phyloP scores from a whole-genome alignment of 2,888 invertebrate genomes.

The Limenitis camilla region DNA sequence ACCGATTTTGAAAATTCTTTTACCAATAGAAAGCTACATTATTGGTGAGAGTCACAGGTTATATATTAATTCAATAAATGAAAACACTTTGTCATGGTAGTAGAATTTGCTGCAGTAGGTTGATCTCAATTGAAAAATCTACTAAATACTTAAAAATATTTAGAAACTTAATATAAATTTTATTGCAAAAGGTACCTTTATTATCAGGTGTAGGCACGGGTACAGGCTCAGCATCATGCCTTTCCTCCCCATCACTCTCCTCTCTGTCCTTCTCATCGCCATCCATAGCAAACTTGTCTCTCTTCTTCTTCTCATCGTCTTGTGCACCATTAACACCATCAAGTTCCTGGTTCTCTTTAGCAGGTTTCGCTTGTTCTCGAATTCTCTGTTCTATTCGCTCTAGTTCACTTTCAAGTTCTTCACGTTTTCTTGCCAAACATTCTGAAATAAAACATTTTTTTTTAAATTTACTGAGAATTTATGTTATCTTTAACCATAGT shows the following conservation, averaged over 20 bases:
- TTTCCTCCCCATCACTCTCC: slow-evolving; percentile 61
- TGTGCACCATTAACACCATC: slow-evolving; percentile 23
- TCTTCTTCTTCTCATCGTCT: slow-evolving; percentile 38
- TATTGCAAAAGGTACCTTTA: slow-evolving; percentile 16
- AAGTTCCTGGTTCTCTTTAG: slow-evolving; percentile 45
- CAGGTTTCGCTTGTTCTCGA: slow-evolving; percentile 45
- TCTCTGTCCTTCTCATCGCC: slow-evolving; percentile 51
- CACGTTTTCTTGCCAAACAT: slow-evolving; percentile 77
- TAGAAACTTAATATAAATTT: too few species aligned
- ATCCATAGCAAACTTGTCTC: slow-evolving; percentile 62
- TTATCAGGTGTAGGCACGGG: slow-evolving; percentile 5
- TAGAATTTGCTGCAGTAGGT: too few species aligned
- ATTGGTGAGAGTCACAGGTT: too few species aligned
- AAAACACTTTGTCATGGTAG: too few species aligned
- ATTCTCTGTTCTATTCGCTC: slow-evolving; percentile 76
- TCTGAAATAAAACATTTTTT: slow-evolving; percentile 46
- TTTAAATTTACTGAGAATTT: too few species aligned
- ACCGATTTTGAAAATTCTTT: too few species aligned
- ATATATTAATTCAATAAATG: too few species aligned
- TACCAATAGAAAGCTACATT: too few species aligned
- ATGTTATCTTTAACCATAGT: too few species aligned
- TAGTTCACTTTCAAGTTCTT: slow-evolving; percentile 78
- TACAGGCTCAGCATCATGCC: slow-evolving; percentile 35
- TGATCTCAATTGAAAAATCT: too few species aligned
- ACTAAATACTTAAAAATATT: too few species aligned